A percentile compares a stretch with the other conserved stretches of the same genome.
phyloP scores from a whole-genome alignment of 2,113 vertebrate species.

The Muntiacus muntjak region DNA sequence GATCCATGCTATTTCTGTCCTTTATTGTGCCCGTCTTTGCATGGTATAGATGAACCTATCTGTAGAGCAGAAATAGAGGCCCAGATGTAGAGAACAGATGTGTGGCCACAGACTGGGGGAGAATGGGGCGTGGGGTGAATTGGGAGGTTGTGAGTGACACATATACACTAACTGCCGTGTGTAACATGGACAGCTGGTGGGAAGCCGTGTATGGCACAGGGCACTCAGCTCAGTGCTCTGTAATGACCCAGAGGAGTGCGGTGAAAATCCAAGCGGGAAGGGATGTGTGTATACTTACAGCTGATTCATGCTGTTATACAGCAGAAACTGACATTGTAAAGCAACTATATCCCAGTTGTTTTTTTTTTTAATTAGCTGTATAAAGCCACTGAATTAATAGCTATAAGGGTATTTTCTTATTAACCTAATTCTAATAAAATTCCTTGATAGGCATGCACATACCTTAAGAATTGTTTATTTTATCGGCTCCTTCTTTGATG shows the following conservation, averaged over 20 bases:
- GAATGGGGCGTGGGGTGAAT: neutral
- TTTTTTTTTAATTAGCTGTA: neutral
- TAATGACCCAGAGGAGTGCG: neutral
- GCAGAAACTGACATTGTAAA: neutral
- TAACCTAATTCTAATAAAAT: conserved; percentile 17
- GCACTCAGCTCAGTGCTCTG: neutral
- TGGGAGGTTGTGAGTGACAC: neutral
- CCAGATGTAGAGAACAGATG: neutral
- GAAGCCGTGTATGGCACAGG: neutral
- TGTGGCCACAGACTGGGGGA: neutral
- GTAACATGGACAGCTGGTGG: neutral
- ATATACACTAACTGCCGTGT: neutral
- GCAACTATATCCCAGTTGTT: neutral
- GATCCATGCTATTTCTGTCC: neutral
- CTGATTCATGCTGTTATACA: neutral
- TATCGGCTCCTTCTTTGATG: neutral
- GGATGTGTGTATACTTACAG: neutral
- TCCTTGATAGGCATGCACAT: neutral
- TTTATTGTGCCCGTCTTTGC: neutral
- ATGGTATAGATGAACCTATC: neutral
- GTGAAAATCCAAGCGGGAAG: neutral
- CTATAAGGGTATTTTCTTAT: neutral
- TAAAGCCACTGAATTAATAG: neutral
- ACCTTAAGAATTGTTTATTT: conserved; percentile 24
- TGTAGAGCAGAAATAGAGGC: neutral